Evolutionary conservation across 2,888 invertebrate species (phyloP), one percentile per base, ranked within the genome.

Genomic region (Eristalinus sepulchralis): DNA sequence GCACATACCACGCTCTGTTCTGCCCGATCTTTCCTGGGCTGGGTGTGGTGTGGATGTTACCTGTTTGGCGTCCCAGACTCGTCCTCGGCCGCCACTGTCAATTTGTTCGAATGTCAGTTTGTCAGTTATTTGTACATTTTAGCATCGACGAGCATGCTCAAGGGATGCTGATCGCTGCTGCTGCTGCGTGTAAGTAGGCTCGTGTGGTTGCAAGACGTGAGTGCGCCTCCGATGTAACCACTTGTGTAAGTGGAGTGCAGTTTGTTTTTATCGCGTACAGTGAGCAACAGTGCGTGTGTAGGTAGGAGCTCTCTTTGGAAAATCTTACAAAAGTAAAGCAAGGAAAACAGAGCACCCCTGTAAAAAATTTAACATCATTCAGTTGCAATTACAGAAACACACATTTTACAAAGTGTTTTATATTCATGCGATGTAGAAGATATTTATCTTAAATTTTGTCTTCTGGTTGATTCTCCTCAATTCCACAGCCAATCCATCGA

Each of bases 111-210:
- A 77, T 85, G 82, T 82, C 77, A 66, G 85, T 78, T 85, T 77
- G 77, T 82, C 85, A 85, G 77, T 85, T 70, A 79, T 82, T 85
- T 82, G 85, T 77, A 82, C 73, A 70, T 77, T 77, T 85, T 85
- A 85, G 39, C 71, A 39, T 63, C 47, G 72, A 22, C 47, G 60
- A 64, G 60, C 59, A 85, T 81, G 85, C 77, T 82, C 55, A 70
- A 53, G 80, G 39, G 71, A 70, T 36, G 70, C 70, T 75, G n/a
- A 20, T 72, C 8, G 11, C 59, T 36, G 72, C 73, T 73, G 68
- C n/a, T 39, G 34, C n/a, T n/a, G 36, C 53, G 57, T 63, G 27
- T 34, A 39, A 22, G 31, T 20, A 47, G 71, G 31, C 57, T 24
- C 24, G 11, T 34, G 57, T 36, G 57, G 57, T 24, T 47, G 17